Evolutionary conservation across 1,140 invertebrate genomes (phyloP).

Genomic region (Rhizoglyphus robini): DNA sequence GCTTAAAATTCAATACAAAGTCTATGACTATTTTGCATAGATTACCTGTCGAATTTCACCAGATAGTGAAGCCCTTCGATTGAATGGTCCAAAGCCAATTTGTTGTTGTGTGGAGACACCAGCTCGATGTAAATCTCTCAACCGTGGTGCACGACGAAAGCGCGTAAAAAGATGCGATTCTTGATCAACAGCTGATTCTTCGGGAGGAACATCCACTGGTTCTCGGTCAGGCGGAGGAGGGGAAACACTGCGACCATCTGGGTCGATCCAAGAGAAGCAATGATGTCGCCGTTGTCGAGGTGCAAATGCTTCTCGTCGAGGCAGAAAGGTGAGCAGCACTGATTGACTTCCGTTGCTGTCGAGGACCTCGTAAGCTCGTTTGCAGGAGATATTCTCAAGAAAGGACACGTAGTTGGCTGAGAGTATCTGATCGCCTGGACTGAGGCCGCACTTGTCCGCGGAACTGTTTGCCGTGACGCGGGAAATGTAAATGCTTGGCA

Average conservation of each 20-base stretch:
- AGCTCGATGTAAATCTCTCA: neutral
- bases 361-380: constrained; percentile 15
- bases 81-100: neutral
- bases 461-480: constrained; percentile 70
- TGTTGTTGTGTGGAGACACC: neutral
- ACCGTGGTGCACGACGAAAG: neutral
- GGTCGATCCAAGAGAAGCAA: constrained; percentile 80
- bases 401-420: constrained; percentile 77
- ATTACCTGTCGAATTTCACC: neutral
- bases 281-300: constrained; percentile 39
- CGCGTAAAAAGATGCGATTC: constrained; percentile 16
- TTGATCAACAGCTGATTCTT: constrained; percentile 22
- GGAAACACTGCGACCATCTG: constrained; percentile 67
- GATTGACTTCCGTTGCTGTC: neutral
- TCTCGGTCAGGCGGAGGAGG: constrained; percentile 55
- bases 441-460: constrained; percentile 62
- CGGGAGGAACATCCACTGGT: neutral
- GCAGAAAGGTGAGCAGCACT: neutral
- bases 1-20: no score
- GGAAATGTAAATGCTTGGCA: constrained; percentile 63
- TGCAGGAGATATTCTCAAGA: constrained; percentile 21
- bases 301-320: constrained; percentile 4
- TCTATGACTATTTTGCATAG: no score
- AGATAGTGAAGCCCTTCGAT: neutral
- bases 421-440: constrained; percentile 72